Evolutionary conservation across 2,888 invertebrate genomes (phyloP), one percentile per base, ranked within the genome.

Genomic region (Bedellia somnulentella): DNA sequence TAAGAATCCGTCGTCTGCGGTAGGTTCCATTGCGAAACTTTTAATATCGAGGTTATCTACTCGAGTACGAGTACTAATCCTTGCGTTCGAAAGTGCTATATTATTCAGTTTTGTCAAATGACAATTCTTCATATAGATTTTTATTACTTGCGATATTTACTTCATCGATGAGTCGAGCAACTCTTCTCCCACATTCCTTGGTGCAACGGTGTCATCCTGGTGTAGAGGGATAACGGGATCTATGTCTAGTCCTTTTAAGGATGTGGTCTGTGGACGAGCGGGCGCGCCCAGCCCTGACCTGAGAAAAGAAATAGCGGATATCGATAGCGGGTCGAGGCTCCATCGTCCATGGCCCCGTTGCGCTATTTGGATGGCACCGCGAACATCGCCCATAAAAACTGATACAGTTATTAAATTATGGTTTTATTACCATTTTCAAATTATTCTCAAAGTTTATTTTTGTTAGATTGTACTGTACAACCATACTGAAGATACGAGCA

Each of bases 171-270:
- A 18, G n/a, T n/a, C n/a, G 24, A 17, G 21, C 10, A 24, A 14
- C 14, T 18, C 24, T 14, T 28, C 28, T 18, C 18, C 40, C 34
- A 37, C 43, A 49, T 52, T 52, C 55, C 45, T 43, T 45, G 46
- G 55, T 46, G 52, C 60, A 61, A 57, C 66, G 57, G 57, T 57
- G 52, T 43, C 48, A 50, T 49, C 48, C 42, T 42, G 43, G 46
- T 42, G 47, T 45, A 49, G 44, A 18, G n/a, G 45, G 47, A 41
- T 62, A 63, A 68, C 68, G 70, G 71, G 57, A 63, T 57, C 49
- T 44, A 39, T 58, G 53, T 52, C 50, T 55, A 52, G 47, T 49
- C 70, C 71, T 62, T 68, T 58, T 68, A 63, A 52, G 68, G 70
- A 57, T 46, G 46, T 49, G 38, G 55, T 52, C 48, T 34, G 40